Percentiles rank a stretch among this genome's conserved stretches.
Conservation (phyloP, 2,113 vertebrate genomes). For the Rynchops niger region DNA sequence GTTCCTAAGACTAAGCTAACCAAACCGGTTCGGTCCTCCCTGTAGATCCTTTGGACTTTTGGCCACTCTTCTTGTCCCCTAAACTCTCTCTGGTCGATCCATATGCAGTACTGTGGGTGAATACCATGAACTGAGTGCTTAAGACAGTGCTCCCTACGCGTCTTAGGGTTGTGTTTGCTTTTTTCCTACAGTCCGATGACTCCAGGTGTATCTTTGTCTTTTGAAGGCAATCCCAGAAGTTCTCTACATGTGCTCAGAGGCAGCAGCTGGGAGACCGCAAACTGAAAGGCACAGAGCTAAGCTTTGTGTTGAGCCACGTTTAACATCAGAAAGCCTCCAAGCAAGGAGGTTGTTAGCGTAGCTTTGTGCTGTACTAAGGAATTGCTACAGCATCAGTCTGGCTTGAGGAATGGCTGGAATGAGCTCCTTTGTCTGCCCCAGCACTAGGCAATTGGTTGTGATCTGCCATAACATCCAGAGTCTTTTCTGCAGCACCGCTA, state of each 20-base stretch:
- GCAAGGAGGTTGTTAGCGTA: background rate
- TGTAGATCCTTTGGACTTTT: background rate
- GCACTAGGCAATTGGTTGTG: rapidly evolving
- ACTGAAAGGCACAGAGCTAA: background rate
- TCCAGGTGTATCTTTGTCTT: background rate
- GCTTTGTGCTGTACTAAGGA: background rate
- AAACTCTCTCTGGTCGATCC: background rate
- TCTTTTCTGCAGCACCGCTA: background rate
- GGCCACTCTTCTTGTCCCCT: background rate
- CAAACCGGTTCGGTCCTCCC: background rate
- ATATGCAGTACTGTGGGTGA: background rate
- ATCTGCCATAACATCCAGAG: background rate
- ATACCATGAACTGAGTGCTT: no score
- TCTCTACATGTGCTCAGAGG: background rate
- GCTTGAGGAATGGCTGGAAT: background rate
- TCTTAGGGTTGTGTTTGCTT: background rate
- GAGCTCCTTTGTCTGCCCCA: background rate
- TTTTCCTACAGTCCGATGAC: background rate
- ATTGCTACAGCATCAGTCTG: background rate
- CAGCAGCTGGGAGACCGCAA: background rate
- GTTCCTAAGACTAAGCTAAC: background rate
- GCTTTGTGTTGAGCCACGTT: background rate
- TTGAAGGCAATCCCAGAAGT: background rate
- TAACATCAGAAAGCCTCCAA: background rate
- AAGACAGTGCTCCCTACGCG: background rate